Evolutionary conservation across 2,888 invertebrate genomes (phyloP).

Genomic region (Amaurobius ferox): DNA sequence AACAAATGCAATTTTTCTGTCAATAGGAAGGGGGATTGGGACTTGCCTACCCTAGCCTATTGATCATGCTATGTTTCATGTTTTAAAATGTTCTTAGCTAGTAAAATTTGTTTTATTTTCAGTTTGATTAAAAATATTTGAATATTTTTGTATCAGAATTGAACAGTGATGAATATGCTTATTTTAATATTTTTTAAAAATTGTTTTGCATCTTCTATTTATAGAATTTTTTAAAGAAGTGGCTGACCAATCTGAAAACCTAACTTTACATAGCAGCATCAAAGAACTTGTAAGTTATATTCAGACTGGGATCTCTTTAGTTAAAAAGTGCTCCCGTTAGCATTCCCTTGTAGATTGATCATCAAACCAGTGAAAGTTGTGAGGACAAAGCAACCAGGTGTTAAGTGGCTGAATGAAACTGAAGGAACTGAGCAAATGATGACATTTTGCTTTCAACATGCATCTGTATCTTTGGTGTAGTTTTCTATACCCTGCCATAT

Average conservation of each 20-base stretch:
- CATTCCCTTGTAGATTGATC: slow-evolving; percentile 17
- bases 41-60: too few species aligned
- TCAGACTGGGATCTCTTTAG: slow-evolving; percentile 74
- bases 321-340: slow-evolving; percentile 70
- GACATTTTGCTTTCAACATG: neutral
- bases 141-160: neutral
- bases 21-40: too few species aligned
- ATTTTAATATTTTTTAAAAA: too few species aligned
- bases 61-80: too few species aligned
- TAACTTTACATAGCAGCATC: slow-evolving; percentile 91
- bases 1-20: too few species aligned
- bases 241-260: slow-evolving; percentile 90
- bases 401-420: neutral
- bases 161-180: neutral
- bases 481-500: slow-evolving; percentile 23
- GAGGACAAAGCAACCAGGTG: slow-evolving; percentile 21
- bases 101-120: neutral
- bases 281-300: slow-evolving; percentile 85
- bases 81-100: neutral
- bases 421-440: neutral
- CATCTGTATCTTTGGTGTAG: slow-evolving; percentile 13
- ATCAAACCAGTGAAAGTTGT: neutral
- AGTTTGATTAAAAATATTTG: neutral
- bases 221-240: slow-evolving; percentile 87
- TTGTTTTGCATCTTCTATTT: slow-evolving; percentile 1